Conservation (phyloP, 2,797 vertebrate genomes). For the Sebastes diploproa region DNA sequence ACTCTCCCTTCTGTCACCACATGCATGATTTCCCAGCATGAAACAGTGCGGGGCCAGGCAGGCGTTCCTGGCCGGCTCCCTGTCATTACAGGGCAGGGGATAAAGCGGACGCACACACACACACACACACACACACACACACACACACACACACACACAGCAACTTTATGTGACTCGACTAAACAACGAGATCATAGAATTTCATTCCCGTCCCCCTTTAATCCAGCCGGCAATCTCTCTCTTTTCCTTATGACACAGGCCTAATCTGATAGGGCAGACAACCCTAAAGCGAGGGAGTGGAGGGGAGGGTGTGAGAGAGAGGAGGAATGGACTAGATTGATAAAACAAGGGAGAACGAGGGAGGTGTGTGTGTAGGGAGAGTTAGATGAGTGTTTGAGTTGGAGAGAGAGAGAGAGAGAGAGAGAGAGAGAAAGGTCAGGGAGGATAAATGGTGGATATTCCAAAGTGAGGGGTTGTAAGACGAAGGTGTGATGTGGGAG, state of each 20-base stretch:
- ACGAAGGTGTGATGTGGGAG: constrained; percentile 26
- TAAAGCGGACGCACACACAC: constrained; percentile 31
- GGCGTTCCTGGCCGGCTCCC: constrained; percentile 14
- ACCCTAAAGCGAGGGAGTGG: constrained; percentile 16
- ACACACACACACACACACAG: constrained; percentile 15
- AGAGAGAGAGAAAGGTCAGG: constrained; percentile 10
- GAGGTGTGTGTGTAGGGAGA: not conserved
- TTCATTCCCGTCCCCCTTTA: constrained; percentile 69
- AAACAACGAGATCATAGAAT: constrained; percentile 81
- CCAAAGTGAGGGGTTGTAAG: not conserved
- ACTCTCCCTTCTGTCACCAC: not conserved
- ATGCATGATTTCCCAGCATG: constrained; percentile 54
- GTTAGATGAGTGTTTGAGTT: no score
- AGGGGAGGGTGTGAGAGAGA: constrained; percentile 27
- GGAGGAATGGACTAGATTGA: constrained; percentile 16
- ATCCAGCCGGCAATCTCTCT: constrained; percentile 75
- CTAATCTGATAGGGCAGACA: constrained; percentile 65
- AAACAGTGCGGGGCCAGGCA: constrained; percentile 28
- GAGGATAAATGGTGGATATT: constrained; percentile 30
- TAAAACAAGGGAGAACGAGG: not conserved
- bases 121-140: not conserved
- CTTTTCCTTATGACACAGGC: constrained; percentile 61
- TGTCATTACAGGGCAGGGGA: constrained; percentile 61
- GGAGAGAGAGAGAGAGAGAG: not conserved
- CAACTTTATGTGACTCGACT: constrained; percentile 55